These are phyloP conservation scores for Anniella stebbinsi DNA, from an alignment of 2,797 vertebrate genomes.

Conservation along the genomic window DNA sequence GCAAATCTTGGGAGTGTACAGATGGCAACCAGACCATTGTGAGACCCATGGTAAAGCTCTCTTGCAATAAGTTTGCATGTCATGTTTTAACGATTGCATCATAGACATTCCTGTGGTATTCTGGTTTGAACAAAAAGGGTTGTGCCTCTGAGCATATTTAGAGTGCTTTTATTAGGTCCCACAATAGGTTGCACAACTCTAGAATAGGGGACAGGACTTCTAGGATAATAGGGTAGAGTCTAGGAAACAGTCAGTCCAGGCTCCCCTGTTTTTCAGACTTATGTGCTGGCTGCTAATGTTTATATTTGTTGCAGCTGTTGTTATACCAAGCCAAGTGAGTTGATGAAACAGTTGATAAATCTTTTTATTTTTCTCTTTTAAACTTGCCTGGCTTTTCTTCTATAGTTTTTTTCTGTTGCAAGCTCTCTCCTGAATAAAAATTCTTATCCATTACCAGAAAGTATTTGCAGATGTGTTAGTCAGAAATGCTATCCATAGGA, in stretches of 20 bases:
- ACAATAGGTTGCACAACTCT: not conserved
- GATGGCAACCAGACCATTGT: not conserved
- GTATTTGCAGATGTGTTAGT: not conserved
- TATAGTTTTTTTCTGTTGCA: constrained; percentile 21
- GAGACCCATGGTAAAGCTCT: not conserved
- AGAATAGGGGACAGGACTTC: not conserved
- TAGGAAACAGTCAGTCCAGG: not conserved
- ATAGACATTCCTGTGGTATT: not conserved
- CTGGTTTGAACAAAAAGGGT: not conserved
- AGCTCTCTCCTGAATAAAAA: constrained; percentile 2
- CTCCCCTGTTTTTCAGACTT: not conserved
- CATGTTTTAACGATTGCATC: not conserved
- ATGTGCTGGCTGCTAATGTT: not conserved
- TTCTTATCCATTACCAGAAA: constrained; percentile 18
- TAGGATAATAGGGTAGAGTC: not conserved
- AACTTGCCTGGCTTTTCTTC: fast-evolving
- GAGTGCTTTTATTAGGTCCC: not conserved
- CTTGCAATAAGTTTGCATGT: not conserved
- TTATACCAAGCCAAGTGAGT: not conserved
- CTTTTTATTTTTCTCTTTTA: constrained; percentile 12
- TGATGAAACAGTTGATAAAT: constrained; percentile 27
- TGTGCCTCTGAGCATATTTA: not conserved
- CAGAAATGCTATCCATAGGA: constrained; percentile 15
- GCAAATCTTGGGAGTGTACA: not conserved
- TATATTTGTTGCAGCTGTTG: not conserved